Evolutionary conservation across 2,888 invertebrate genomes (phyloP), one percentile per base, ranked within the genome.

Genomic region (Phengaris arion): DNA sequence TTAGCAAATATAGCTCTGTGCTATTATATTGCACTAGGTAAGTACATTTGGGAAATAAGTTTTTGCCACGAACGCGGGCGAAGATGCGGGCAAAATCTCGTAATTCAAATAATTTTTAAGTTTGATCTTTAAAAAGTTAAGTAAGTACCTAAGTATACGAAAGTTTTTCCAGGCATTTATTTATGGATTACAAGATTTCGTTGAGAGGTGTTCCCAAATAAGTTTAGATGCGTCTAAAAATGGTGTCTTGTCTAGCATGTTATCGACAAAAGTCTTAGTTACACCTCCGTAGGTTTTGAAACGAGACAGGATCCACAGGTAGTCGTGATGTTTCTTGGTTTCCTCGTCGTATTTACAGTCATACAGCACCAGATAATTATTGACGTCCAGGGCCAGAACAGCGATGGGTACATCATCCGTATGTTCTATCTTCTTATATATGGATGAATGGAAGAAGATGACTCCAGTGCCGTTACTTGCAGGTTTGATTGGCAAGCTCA

Each of bases 281-380:
- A 12, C 22, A 2, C 72, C 72, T 2, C 35, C 54, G 51, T 72
- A 72, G 12, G 72, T 52, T 13, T 72, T 72, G 10, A 13, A 72
- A 22, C 72, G 72, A 15, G 72, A 54, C 35, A 54, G 7, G 1
- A 72, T 72, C 72, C 72, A 72, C 10, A 72, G 72, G 72, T 72
- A 72, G 35, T 72, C 72, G 51, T 52, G 72, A 13, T 13, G 22
- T 12, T 51, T 10, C 52, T 72, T 52, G 7, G 52, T 72, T 12
- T 54, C 72, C 52, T 52, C 72, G 52, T 72, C 72, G 54, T 72
- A 72, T 35, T 22, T 72, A 54, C 72, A 72, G 7, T 72, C 54
- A 13, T 72, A 72, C 22, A 72, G 2, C 35, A 72, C 52, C 8
- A 13, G 15, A 22, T 72, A 72, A 2, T 72, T 72, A 6, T 72